These are phyloP conservation scores for Nephrotoma guestfalica DNA, from an alignment of 2,888 invertebrate genomes.

Conservation along the genomic window DNA sequence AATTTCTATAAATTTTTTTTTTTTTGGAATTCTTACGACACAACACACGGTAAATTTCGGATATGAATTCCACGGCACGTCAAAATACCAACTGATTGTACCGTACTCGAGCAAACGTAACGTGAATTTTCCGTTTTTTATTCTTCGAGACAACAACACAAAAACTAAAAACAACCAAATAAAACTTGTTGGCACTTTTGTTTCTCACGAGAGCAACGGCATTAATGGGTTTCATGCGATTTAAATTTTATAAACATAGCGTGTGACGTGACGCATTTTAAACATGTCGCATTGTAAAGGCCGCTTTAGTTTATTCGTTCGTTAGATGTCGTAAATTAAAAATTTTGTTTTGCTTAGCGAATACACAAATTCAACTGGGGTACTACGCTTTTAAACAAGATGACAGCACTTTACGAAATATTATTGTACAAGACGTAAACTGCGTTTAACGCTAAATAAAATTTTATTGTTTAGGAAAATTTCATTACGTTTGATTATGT, in stretches of 20 bases:
- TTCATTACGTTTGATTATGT: no score
- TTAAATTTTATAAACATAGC: neutral
- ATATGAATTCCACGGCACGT: neutral
- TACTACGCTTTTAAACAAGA: neutral
- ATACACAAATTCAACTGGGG: neutral
- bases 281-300: neutral
- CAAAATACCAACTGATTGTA: neutral
- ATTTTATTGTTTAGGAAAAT: no score
- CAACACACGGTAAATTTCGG: neutral
- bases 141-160: neutral
- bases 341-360: neutral
- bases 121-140: neutral
- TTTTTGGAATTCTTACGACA: neutral
- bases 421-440: no score
- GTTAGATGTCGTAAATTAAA: neutral
- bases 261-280: neutral
- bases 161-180: neutral
- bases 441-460: no score
- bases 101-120: neutral
- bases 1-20: neutral
- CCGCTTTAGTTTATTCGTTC: neutral
- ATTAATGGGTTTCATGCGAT: neutral
- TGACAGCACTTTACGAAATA: no score
- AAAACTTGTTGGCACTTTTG: neutral
- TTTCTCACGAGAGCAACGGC: neutral